Conservation (phyloP, 37 sponge, comb jelly and placozoan species). For the Axinella damicornis region DNA sequence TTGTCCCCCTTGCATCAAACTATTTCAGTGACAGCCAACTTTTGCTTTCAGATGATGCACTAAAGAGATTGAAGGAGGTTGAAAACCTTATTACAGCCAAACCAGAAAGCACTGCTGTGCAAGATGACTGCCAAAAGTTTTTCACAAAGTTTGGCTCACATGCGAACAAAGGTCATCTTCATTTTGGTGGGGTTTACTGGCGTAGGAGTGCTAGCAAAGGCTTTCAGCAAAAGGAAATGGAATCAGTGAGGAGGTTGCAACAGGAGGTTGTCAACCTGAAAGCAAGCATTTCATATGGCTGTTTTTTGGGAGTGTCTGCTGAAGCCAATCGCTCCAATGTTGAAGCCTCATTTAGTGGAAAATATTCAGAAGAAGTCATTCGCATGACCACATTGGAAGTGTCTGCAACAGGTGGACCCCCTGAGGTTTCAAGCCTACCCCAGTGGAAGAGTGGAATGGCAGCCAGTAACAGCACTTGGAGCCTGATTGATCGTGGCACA, state of each 20-base stretch:
- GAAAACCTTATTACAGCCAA: background rate
- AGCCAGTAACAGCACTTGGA: conserved; percentile 1
- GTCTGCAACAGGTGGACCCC: background rate
- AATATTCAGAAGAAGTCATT: background rate
- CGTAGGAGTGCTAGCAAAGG: background rate
- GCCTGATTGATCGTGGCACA: conserved; percentile 13
- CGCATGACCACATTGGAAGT: background rate
- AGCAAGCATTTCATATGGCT: too few species aligned
- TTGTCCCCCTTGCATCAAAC: conserved; percentile 12
- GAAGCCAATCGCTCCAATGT: background rate
- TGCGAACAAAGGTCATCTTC: conserved; percentile 2
- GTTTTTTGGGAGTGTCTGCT: background rate
- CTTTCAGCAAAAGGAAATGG: background rate
- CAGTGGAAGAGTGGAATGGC: conserved; percentile 13
- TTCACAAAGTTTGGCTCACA: conserved; percentile 29
- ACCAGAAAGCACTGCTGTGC: background rate
- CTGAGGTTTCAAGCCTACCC: background rate
- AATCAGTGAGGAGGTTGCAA: background rate
- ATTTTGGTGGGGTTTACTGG: conserved; percentile 17
- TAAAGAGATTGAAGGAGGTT: background rate
- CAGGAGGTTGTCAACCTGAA: background rate
- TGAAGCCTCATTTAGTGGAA: background rate
- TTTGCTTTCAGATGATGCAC: conserved; percentile 5
- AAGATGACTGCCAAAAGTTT: conserved; percentile 8
- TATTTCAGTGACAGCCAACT: background rate